These are phyloP conservation scores for Mayetiola destructor DNA, from an alignment of 2,888 invertebrate genomes.

Conservation along the genomic window DNA sequence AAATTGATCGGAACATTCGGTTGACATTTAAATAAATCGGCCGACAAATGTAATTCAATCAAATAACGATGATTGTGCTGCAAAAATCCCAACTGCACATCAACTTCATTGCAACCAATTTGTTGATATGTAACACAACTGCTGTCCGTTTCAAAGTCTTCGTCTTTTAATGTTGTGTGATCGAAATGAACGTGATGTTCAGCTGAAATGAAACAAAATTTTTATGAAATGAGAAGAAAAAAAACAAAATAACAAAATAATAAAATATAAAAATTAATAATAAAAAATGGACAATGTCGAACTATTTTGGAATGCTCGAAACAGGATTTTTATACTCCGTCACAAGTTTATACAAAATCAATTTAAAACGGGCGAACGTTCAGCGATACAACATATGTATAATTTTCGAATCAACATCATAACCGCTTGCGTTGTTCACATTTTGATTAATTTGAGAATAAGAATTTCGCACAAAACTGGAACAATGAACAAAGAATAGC, in stretches of 20 bases:
- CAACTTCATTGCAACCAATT: constrained; percentile 30
- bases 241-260: neutral
- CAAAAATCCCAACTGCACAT: constrained; percentile 33
- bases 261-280: neutral
- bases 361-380: too few relatives aligned
- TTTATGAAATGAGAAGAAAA: neutral
- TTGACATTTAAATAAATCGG: constrained; percentile 23
- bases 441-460: neutral
- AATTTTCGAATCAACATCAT: neutral
- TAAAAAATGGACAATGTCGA: neutral
- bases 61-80: constrained; percentile 34
- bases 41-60: constrained; percentile 32
- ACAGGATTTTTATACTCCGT: too few relatives aligned
- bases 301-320: neutral
- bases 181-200: constrained; percentile 36
- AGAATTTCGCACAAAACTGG: neutral
- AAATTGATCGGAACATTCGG: constrained; percentile 23
- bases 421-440: neutral
- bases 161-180: constrained; percentile 27
- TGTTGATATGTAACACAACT: constrained; percentile 32
- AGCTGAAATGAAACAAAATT: constrained; percentile 3
- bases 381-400: neutral
- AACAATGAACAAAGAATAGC: neutral
- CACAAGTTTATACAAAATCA: too few relatives aligned
- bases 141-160: constrained; percentile 28